Base-by-base conservation (phyloP, 64 coral and sea anemone genomes). In the Pocillopora damicornis region DNA sequence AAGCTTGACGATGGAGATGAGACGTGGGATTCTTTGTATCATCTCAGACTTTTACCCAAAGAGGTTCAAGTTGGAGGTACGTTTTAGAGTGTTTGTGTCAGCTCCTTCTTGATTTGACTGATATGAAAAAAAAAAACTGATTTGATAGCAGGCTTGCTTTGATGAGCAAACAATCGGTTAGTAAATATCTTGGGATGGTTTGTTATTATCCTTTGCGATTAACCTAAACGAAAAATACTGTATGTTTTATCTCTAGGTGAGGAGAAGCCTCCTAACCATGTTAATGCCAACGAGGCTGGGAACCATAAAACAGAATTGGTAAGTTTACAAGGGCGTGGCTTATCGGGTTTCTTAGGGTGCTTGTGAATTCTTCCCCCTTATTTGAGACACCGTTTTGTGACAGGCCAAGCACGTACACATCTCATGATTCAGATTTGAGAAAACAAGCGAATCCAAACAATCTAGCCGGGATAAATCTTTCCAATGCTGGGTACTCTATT, bases 1-100 rank as follows among this genome's bases (percentile, higher is more conserved):
- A 86, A 88, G 57, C 86, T 97, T 73, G 94, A 93, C 67, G 91
- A 88, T 90, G 94, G 88, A 5, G 91, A 93, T 56, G 86, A 67
- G 7, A 65, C 76, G n/a, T 89, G 91, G 56, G 79, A 71, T 36
- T 83, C 88, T 1, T 51, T 97, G 15, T 89, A 93, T 25, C 17
- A 83, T 20, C 69, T 97, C 14, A 84, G 88, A 58, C 15, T 97
- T 59, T 51, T 97, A 0, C 91, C 91, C 87, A 91, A 90, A 80
- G 79, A 77, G 84, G 69, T 56, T 95, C 66, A 82, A 89, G 18
- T 79, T 92, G 84, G 73, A 92, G 80, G 94, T 90, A 63, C 85
- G 89, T 37, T 60, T n/a, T 4, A 2, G 12, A 63, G 11, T 63
- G 61, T 63, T 63, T 13, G 16, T 63, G 1, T 11, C 0, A 51